phyloP scores from a whole-genome alignment of 2,797 vertebrate species.

The Linurgus olivaceus region DNA sequence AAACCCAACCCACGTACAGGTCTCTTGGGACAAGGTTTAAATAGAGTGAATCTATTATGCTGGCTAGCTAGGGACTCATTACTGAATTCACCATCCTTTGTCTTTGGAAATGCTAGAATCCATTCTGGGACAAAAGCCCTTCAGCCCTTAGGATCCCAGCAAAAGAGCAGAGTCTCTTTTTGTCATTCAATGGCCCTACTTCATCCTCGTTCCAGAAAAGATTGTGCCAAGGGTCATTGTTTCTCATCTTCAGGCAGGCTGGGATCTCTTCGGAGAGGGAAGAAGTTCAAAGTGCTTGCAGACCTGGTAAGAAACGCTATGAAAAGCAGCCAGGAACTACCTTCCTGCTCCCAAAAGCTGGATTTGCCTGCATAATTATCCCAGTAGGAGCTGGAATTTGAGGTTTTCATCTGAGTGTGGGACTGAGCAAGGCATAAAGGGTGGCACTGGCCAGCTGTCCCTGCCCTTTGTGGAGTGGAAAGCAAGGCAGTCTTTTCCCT shows the following conservation, averaged over 20 bases:
- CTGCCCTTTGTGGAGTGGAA: not conserved
- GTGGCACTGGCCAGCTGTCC: not conserved
- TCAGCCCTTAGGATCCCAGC: not conserved
- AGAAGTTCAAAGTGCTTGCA: not conserved
- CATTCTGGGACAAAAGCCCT: not conserved
- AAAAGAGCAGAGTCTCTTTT: not conserved
- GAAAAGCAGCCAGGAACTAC: not conserved
- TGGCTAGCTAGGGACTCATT: conserved; percentile 20
- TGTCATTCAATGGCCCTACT: not conserved
- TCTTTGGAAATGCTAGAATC: conserved; percentile 17
- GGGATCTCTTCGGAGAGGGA: not conserved
- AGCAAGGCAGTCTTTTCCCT: not conserved
- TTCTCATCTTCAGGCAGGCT: not conserved
- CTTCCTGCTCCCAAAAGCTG: not conserved
- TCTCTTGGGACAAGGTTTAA: conserved; percentile 6
- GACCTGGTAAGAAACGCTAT: not conserved
- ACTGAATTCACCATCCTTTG: not conserved
- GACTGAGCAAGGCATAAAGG: not conserved
- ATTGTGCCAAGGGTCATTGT: not conserved
- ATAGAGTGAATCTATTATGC: not conserved
- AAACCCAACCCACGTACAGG: not conserved
- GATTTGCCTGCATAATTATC: not conserved
- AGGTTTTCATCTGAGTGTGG: not conserved
- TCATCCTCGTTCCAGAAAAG: not conserved
- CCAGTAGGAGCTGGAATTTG: not conserved